phyloP scores from a whole-genome alignment of 2,797 vertebrate species.

The Clarias pachynema region DNA sequence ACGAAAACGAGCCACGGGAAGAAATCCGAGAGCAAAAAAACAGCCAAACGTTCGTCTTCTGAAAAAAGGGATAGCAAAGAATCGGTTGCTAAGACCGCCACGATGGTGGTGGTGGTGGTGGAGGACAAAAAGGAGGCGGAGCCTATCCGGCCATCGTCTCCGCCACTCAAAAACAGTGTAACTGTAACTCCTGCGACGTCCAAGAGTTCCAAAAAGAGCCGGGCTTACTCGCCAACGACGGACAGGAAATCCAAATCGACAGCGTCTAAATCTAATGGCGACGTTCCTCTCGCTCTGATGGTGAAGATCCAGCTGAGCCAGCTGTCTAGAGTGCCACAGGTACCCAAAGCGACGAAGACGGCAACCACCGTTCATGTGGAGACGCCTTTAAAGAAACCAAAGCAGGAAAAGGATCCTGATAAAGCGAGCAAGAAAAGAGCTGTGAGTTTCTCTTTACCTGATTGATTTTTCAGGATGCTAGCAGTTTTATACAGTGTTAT shows the following conservation, averaged over 20 bases:
- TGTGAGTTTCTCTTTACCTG: constrained; percentile 67
- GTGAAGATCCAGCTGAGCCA: constrained; percentile 86
- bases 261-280: constrained; percentile 29
- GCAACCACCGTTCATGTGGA: constrained; percentile 47
- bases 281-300: constrained; percentile 65
- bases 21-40: constrained; percentile 65
- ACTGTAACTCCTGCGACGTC: constrained; percentile 50
- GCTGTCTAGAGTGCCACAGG: constrained; percentile 79
- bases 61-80: constrained; percentile 72
- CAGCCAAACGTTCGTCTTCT: constrained; percentile 44
- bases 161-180: constrained; percentile 55
- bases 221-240: constrained; percentile 57
- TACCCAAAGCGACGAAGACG: constrained; percentile 55
- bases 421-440: constrained; percentile 78
- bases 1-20: constrained; percentile 73
- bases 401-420: constrained; percentile 63
- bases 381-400: constrained; percentile 64
- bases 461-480: not conserved
- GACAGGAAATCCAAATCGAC: constrained; percentile 57
- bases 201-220: constrained; percentile 67
- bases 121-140: constrained; percentile 61
- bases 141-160: constrained; percentile 59
- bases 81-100: constrained; percentile 53
- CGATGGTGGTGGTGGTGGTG: constrained; percentile 37
- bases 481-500: not conserved